Conservation (phyloP, 2,113 vertebrate genomes). For the Paratilapia polleni region DNA sequence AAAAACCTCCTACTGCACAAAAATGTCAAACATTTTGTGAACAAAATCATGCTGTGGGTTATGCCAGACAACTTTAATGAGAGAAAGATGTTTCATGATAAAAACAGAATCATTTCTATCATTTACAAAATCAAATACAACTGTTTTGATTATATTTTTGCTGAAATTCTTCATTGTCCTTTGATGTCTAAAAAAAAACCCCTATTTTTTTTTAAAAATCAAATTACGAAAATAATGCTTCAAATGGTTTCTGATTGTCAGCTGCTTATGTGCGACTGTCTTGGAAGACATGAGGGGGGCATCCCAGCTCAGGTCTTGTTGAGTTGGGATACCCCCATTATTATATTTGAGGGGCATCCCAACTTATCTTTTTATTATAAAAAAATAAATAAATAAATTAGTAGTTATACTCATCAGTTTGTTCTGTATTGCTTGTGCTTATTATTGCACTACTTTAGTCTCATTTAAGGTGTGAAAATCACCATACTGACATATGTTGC, state of each 20-base stretch:
- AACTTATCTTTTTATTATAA: no score
- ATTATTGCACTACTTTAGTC: neutral
- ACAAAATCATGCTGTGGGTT: neutral
- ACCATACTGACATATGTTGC: accelerated
- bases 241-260: no score
- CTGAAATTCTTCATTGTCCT: no score
- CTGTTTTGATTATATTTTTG: no score
- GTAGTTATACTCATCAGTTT: neutral
- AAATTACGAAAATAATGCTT: no score
- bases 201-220: no score
- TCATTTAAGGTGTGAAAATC: neutral
- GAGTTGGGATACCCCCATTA: no score
- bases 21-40: no score
- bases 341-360: no score
- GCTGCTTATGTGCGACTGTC: neutral
- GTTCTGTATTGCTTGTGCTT: neutral
- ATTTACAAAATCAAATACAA: no score
- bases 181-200: no score
- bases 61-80: accelerated
- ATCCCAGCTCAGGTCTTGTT: neutral
- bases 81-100: neutral
- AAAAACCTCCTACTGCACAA: no score
- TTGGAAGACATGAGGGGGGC: neutral
- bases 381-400: neutral
- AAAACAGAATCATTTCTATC: neutral